Evolutionary conservation across 2,888 invertebrate genomes (phyloP), one percentile per base, ranked within the genome.

Genomic region (Epirrhoe alternata): DNA sequence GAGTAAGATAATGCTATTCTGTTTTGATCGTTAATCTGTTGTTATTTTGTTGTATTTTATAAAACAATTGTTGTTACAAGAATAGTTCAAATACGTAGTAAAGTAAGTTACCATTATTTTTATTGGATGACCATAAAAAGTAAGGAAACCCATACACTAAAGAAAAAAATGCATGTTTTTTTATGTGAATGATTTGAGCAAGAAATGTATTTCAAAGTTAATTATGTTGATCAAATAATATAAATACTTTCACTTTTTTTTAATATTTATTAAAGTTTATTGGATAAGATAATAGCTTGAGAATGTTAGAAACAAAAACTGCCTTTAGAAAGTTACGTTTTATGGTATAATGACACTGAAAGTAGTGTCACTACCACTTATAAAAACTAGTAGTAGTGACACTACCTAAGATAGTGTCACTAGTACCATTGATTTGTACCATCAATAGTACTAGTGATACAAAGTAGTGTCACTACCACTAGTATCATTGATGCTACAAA

Each of bases 21-120:
- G 30, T 51, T 47, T 58, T 38, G 16, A 52, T 42, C 6, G 14
- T 60, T 38, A n/a, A 16, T 51, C 24, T 56, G 33, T 57, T 63
- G n/a, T 63, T 56, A n/a, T 52, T 51, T 45, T 45, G 51, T 56
- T 52, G 51, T 42, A 30, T 30, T 47, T 16, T 14, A 51, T 30
- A 42, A 42, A 31, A 38, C 14, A 63, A 57, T 16, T 51, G 17
- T 60, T 60, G 60, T 55, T 62, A 24, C 24, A 42, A 62, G 10
- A 56, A 56, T 31, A 31, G 55, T 61, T 55, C 24, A 54, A 57
- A 49, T 33, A 33, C 45, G 45, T 24, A 51, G 35, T 47, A 53
- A 31, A 35, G 5, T n/a, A 51, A 59, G 59, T 65, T 65, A 56
- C 65, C 60, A 57, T 42, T 51, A 56, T 52, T 65, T 62, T 56